Evolutionary conservation across 2,113 vertebrate species (phyloP).

Genomic region (Mionectes macconnelli): DNA sequence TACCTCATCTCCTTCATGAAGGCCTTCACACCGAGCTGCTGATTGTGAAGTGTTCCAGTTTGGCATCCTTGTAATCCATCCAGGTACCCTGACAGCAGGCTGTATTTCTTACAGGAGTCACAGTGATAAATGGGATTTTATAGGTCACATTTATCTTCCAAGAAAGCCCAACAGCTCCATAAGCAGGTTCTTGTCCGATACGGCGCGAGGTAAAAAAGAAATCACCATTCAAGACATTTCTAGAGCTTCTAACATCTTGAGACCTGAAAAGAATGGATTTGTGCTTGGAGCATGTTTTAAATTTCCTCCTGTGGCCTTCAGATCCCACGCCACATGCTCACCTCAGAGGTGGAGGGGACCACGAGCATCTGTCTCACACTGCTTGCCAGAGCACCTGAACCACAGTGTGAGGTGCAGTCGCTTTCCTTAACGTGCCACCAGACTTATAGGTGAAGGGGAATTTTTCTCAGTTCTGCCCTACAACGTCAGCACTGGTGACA

Average conservation of each 20-base stretch:
- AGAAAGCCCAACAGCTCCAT: not conserved
- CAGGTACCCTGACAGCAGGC: not conserved
- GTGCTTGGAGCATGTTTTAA: not conserved
- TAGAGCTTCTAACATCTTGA: not conserved
- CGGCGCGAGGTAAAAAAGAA: not conserved
- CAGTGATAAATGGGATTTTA: not conserved
- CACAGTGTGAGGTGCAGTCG: rapidly evolving
- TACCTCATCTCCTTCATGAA: not conserved
- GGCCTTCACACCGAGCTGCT: not conserved
- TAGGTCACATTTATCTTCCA: slow-evolving; percentile 13
- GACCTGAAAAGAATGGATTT: not conserved
- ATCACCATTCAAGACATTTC: not conserved
- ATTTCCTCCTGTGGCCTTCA: not conserved
- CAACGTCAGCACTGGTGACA: not conserved
- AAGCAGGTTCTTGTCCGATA: not conserved
- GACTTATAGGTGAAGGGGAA: not conserved
- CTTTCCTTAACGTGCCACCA: not conserved
- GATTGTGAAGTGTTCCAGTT: not conserved
- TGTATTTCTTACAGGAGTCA: not conserved
- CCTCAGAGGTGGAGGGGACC: not conserved
- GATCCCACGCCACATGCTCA: not conserved
- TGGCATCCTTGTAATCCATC: not conserved
- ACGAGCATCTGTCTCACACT: not conserved
- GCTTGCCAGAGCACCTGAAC: not conserved
- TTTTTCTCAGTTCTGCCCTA: not conserved